Percentiles rank a stretch among this genome's conserved stretches.
Conservation (phyloP, 2,888 invertebrate species). For the Lepidonotus clava region DNA sequence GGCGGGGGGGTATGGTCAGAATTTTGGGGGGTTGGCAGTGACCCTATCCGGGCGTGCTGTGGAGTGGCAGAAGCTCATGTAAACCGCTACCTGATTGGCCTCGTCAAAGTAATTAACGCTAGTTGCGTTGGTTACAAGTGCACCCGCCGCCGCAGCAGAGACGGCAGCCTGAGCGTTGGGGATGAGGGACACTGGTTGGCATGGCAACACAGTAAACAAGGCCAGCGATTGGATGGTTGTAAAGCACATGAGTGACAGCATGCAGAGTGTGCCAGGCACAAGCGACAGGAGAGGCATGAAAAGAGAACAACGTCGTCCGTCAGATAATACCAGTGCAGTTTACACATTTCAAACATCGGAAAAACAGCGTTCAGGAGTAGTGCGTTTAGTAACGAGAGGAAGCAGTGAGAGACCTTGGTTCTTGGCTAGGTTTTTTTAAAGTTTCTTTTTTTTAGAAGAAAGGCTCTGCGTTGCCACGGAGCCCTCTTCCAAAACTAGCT, state of each 20-base stretch:
- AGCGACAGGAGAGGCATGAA: constrained; percentile 57
- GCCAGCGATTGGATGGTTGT: constrained; percentile 57
- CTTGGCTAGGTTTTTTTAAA: neutral
- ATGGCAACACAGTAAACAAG: constrained; percentile 56
- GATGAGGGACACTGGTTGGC: constrained; percentile 58
- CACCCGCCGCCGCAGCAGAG: constrained; percentile 67
- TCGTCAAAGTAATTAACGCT: constrained; percentile 97
- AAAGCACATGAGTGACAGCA: constrained; percentile 60
- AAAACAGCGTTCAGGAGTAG: constrained; percentile 23
- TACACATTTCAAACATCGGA: constrained; percentile 49
- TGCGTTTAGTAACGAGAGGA: constrained; percentile 31
- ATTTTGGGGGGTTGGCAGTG: neutral
- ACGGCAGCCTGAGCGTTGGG: constrained; percentile 79
- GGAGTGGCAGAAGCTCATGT: constrained; percentile 12
- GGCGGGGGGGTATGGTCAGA: neutral
- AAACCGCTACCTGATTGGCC: constrained; percentile 90
- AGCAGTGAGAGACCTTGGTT: constrained; percentile 1
- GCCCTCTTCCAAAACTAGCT: neutral
- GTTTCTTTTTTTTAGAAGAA: neutral
- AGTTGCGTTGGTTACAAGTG: constrained; percentile 97
- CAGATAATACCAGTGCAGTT: constrained; percentile 50
- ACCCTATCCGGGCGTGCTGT: neutral
- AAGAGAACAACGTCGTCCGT: constrained; percentile 54
- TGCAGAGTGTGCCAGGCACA: constrained; percentile 57
- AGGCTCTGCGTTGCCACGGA: neutral